phyloP scores from a whole-genome alignment of 2,888 invertebrate genomes.

The Sinopyrophorus schimmeli region DNA sequence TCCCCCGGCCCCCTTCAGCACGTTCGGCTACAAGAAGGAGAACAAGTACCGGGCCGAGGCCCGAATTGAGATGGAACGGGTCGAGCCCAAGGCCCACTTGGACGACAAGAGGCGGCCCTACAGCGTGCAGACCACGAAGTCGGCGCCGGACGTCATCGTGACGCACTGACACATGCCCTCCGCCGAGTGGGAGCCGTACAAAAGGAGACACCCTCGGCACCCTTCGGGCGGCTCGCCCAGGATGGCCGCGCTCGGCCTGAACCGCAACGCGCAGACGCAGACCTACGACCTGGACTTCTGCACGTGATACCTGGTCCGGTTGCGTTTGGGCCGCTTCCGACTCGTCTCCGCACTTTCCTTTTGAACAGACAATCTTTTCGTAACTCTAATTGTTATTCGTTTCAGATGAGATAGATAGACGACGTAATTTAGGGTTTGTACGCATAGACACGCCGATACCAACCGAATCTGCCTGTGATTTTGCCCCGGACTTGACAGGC shows the following conservation, averaged over 20 bases:
- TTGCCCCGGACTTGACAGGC: slow-evolving; percentile 19
- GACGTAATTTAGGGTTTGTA: slow-evolving; percentile 21
- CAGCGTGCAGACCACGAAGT: slow-evolving; percentile 83
- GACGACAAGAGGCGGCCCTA: slow-evolving; percentile 63
- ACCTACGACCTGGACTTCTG: slow-evolving; percentile 46
- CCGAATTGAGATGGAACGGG: slow-evolving; percentile 61
- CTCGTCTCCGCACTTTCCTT: background rate
- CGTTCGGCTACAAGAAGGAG: slow-evolving; percentile 60
- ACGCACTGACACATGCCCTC: slow-evolving; percentile 74
- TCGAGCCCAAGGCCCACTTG: slow-evolving; percentile 33
- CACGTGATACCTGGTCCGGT: slow-evolving; percentile 42
- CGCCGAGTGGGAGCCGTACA: slow-evolving; percentile 68
- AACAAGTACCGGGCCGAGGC: slow-evolving; percentile 63
- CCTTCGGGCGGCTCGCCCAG: slow-evolving; percentile 24
- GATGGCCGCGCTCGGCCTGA: slow-evolving; percentile 21
- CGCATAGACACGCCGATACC: too few species aligned
- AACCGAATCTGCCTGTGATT: slow-evolving; percentile 24
- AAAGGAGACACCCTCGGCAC: slow-evolving; percentile 60
- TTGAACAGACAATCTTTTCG: slow-evolving; percentile 23
- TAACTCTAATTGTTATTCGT: slow-evolving; percentile 12
- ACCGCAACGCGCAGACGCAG: slow-evolving; percentile 40
- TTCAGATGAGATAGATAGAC: slow-evolving; percentile 16
- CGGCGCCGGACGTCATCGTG: slow-evolving; percentile 89
- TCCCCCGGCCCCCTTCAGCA: slow-evolving; percentile 58
- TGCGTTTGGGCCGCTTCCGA: slow-evolving; percentile 8